A percentile compares a stretch with the other conserved stretches of the same genome.
These are phyloP conservation scores for Branchipolynoe longqiensis DNA, from an alignment of 2,888 invertebrate genomes.

Conservation along the genomic window DNA sequence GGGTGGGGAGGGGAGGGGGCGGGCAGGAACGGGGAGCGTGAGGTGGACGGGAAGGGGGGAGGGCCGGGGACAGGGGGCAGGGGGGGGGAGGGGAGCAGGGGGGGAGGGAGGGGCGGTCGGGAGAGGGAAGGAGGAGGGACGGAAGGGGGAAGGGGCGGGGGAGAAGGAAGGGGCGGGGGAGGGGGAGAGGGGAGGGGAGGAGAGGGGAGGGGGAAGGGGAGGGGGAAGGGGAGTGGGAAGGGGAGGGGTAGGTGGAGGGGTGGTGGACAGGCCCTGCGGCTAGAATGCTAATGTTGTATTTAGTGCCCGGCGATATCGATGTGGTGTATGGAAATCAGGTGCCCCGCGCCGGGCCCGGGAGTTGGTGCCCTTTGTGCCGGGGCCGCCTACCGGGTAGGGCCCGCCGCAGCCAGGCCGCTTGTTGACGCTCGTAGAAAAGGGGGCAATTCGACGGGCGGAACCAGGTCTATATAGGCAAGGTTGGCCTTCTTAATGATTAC, in stretches of 20 bases:
- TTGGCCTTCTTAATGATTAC: slow-evolving; percentile 40
- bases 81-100: neutral
- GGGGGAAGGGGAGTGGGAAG: too few relatives aligned
- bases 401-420: neutral
- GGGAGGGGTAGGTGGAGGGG: neutral
- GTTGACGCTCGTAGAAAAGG: slow-evolving; percentile 16
- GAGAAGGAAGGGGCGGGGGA: neutral
- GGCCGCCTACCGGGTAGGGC: neutral
- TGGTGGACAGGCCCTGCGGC: slow-evolving; percentile 1
- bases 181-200: neutral
- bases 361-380: neutral
- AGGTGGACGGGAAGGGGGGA: neutral
- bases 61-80: neutral
- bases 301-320: neutral
- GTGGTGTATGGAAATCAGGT: slow-evolving; percentile 50
- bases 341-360: neutral
- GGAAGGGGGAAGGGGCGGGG: neutral
- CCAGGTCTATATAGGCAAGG: neutral
- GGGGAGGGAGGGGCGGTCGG: neutral
- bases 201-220: neutral
- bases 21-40: neutral
- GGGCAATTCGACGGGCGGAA: slow-evolving; percentile 8
- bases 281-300: slow-evolving; percentile 45
- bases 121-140: neutral
- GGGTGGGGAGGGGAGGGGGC: neutral